Evolutionary conservation across 2,888 invertebrate species (phyloP).

Genomic region (Parnassius orleans): DNA sequence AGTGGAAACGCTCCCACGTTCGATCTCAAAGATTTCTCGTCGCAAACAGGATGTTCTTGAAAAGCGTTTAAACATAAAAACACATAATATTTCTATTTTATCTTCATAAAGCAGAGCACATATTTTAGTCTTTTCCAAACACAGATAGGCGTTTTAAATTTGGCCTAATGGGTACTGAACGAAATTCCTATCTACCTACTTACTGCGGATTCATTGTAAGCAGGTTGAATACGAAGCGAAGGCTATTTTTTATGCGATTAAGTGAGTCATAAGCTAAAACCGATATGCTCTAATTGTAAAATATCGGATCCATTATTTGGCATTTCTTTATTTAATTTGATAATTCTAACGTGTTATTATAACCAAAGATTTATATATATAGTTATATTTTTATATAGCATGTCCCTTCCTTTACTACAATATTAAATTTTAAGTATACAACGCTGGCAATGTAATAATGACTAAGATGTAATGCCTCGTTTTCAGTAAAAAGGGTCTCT

Average conservation of each 20-base stretch:
- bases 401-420: too few relatives aligned
- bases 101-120: background rate
- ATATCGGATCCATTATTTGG: conserved; percentile 28
- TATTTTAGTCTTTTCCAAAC: background rate
- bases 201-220: conserved; percentile 42
- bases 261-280: conserved; percentile 50
- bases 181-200: conserved; percentile 38
- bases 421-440: too few relatives aligned
- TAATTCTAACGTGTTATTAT: too few relatives aligned
- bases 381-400: too few relatives aligned
- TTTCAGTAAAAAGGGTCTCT: too few relatives aligned
- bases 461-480: too few relatives aligned
- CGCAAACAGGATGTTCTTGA: conserved; percentile 26
- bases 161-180: conserved; percentile 42
- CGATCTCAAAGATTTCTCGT: conserved; percentile 31
- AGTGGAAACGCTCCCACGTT: conserved; percentile 63
- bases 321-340: too few relatives aligned
- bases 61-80: conserved; percentile 1
- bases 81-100: background rate
- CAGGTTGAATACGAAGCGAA: conserved; percentile 37
- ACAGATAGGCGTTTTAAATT: conserved; percentile 38
- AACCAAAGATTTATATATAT: too few relatives aligned
- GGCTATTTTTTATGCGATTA: conserved; percentile 46
- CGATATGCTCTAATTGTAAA: conserved; percentile 59
- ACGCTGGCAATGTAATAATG: too few relatives aligned